Conservation (phyloP, 2,113 vertebrate genomes). For the Mungos mungo region DNA sequence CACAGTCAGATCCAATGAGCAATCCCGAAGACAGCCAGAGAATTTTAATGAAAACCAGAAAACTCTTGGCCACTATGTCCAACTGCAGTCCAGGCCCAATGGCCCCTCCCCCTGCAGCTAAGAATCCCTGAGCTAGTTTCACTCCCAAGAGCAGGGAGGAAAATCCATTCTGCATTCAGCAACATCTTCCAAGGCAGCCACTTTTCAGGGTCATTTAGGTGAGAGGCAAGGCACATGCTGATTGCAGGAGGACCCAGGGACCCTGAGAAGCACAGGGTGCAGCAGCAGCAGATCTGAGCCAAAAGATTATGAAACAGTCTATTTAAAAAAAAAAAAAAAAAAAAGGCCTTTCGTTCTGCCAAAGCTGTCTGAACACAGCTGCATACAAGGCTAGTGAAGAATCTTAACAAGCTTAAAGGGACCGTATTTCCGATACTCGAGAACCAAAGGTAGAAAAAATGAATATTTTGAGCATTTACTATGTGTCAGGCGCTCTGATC, state of each 20-base stretch:
- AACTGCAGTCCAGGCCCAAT: conserved; percentile 9
- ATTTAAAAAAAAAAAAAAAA: conserved; percentile 18
- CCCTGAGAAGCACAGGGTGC: conserved; percentile 34
- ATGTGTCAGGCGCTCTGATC: not conserved
- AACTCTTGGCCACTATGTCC: conserved; percentile 30
- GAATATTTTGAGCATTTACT: not conserved
- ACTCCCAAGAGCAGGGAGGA: not conserved
- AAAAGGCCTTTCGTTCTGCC: conserved; percentile 58
- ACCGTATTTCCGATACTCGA: conserved; percentile 1
- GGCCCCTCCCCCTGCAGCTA: conserved; percentile 57
- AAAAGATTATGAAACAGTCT: conserved; percentile 74
- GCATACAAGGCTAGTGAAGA: conserved; percentile 62
- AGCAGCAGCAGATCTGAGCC: conserved; percentile 53
- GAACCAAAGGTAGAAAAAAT: not conserved
- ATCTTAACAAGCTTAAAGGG: conserved; percentile 78
- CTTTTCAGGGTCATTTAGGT: conserved; percentile 46
- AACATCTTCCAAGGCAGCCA: not conserved
- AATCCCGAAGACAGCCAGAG: conserved; percentile 67
- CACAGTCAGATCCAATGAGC: conserved; percentile 45
- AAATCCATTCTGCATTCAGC: conserved; percentile 57
- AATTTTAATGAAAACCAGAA: conserved; percentile 83
- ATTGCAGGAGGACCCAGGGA: conserved; percentile 13
- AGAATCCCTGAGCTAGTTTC: conserved; percentile 65
- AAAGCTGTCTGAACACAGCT: conserved; percentile 74
- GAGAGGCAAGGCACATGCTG: conserved; percentile 16